Evolutionary conservation across 2,113 vertebrate genomes (phyloP).

Genomic region (Delphinapterus leucas): DNA sequence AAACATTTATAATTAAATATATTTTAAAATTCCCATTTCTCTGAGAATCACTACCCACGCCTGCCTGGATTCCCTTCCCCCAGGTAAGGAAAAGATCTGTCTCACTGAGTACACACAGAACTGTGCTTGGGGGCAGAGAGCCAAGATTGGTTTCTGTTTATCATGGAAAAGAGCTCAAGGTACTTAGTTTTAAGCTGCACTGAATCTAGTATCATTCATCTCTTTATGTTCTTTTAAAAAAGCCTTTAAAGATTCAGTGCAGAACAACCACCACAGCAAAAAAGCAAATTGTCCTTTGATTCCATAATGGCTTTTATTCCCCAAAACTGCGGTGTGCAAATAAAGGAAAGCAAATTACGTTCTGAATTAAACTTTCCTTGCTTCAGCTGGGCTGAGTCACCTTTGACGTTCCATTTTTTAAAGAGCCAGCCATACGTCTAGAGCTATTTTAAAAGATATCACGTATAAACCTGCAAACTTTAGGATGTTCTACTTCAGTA

Average conservation of each 20-base stretch:
- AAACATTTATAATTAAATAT: conserved; percentile 43
- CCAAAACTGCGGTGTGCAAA: conserved; percentile 74
- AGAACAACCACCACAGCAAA: conserved; percentile 70
- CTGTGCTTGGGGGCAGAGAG: conserved; percentile 49
- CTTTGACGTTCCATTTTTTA: conserved; percentile 62
- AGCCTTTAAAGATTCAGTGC: conserved; percentile 70
- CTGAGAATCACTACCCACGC: background rate
- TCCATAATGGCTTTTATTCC: conserved; percentile 75
- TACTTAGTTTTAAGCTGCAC: conserved; percentile 73
- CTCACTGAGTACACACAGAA: conserved; percentile 7
- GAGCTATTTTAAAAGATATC: conserved; percentile 71
- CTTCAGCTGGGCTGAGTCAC: conserved; percentile 71
- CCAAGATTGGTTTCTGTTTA: conserved; percentile 69
- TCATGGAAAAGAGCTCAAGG: conserved; percentile 64
- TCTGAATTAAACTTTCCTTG: conserved; percentile 74
- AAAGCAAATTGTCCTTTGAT: conserved; percentile 77
- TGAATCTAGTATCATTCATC: conserved; percentile 72
- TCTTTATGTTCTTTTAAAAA: conserved; percentile 72
- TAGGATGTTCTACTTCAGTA: conserved; percentile 53
- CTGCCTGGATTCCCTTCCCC: background rate
- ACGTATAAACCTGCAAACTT: conserved; percentile 61
- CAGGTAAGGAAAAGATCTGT: background rate
- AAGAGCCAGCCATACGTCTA: conserved; percentile 3
- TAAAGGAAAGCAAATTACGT: conserved; percentile 75
- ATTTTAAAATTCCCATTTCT: background rate